Evolutionary conservation across 2,113 vertebrate species (phyloP), one percentile per base, ranked within the genome.

Genomic region (Erythrocercus mccallii): DNA sequence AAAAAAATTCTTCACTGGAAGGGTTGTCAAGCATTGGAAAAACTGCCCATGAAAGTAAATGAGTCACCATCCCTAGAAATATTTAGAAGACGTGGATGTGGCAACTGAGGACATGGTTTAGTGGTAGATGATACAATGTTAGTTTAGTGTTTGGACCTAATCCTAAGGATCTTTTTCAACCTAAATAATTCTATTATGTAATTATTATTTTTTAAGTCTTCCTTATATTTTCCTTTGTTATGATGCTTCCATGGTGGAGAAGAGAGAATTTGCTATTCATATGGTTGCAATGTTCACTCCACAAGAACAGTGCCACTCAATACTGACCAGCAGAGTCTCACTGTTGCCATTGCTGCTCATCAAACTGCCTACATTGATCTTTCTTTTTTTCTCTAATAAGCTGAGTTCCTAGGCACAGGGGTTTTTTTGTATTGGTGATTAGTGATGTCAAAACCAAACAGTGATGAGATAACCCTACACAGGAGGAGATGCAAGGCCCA

Each of bases 241-340:
- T 8, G 6, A 27, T 56, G 5, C 5, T 81, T 51, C 22, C 51
- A 4, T 27, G 13, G 24, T 38, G 76, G 15, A 71, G 21, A 79
- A 54, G 19, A 69, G 17, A 1, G 2, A 62, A 71, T 42, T 31
- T 0, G 0, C 27, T 68, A 24, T 33, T 79, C 35, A 20, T 40
- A 40, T 0, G 0, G 30, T 25, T 84, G 40, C 0, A 0, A 27
- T 3, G 9, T 56, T 79, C 45, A 56, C 45, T 38, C 20, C 14
- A 6, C 57, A 40, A 54, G 37, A 71, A 31, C 1, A 0, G 31
- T 64, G 48, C 20, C 48, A 50, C 58, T 80, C 42, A 51, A 48
- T 11, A 42, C 12, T 7, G 13, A 12, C 30, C 62, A 27, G 27
- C 25, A 76, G 25, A 35, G 64, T 81, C 50, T 80, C 54, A 27